Base-by-base conservation (phyloP, 2,113 vertebrate genomes). In the Grallaria varia region DNA sequence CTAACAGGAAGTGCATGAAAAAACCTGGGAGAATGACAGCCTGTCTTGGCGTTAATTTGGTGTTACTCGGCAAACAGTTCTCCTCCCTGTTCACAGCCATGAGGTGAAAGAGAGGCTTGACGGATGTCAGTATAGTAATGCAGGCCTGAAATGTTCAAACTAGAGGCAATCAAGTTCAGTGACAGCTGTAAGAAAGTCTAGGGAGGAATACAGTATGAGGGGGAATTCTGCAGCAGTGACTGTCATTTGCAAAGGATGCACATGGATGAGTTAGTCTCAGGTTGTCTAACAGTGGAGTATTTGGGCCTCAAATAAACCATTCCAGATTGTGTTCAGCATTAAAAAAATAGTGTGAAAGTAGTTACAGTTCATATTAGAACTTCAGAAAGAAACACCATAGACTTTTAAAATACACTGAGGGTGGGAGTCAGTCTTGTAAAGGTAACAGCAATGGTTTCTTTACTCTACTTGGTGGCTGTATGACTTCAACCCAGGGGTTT, bases 401-500 rank as follows among this genome's bases (percentile, higher is more conserved):
- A 82, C 66, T 93, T 81, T 88, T 86, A 89, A 86, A 91, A 89
- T 33, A 68, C 35, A 37, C 75, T 90, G 71, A 55, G 83, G n/a
- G 25, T 68, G 71, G 80, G 69, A 39, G 86, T 66, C 80, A 89
- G 69, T 71, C 77, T 85, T 84, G 75, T 56, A 82, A 93, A 84
- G 69, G 89, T 74, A 95, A 96, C 63, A 84, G 92, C 82, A 89
- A 84, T 35, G 52, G 40, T 91, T 37, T 93, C 82, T 94, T 95
- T 77, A 87, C 76, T 83, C 50, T 89, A 31, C 90, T 94, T 96
- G 93, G 96, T 96, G 95, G 72, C 80, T 95, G 95, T 94, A 97
- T 94, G 95, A 95, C 96, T 97, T 98, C 97, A 98, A 91, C 95
- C 96, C 69, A 45, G 96, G 96, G 95, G 96, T 97, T 97, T 97